Conservation (phyloP, 2,113 vertebrate species). For the Australoheros scitulus region DNA sequence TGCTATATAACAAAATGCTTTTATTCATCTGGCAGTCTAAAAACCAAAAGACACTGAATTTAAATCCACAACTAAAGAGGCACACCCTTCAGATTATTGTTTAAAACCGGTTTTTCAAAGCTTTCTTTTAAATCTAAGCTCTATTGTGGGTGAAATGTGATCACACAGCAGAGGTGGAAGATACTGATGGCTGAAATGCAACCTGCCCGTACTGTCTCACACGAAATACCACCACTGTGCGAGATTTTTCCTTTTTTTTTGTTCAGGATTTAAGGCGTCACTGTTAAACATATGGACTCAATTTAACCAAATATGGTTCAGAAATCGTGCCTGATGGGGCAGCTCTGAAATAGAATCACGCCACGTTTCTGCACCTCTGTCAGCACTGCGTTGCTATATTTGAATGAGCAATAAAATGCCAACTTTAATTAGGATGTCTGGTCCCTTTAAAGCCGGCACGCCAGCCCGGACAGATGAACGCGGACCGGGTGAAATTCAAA, state of each 20-base stretch:
- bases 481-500: constrained; percentile 28
- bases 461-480: not conserved
- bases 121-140: not conserved
- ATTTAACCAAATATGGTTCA: not conserved
- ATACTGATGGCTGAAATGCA: not conserved
- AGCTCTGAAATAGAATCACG: not conserved
- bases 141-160: not conserved
- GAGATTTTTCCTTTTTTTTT: too few relatives aligned
- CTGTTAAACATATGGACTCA: not conserved
- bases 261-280: not conserved
- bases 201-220: not conserved
- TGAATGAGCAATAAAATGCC: not conserved
- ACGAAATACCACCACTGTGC: not conserved
- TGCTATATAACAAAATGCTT: not conserved
- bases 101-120: not conserved
- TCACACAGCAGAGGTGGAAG: not conserved
- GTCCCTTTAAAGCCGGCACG: constrained; percentile 17
- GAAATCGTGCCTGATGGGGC: not conserved
- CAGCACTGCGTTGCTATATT: not conserved
- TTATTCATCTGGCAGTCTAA: not conserved
- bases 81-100: not conserved
- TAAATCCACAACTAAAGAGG: not conserved
- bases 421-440: not conserved
- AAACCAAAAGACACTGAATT: not conserved
- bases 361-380: constrained; percentile 4